Percentiles rank a stretch among this genome's conserved stretches.
Evolutionary conservation across 2,888 invertebrate species (phyloP).

Genomic region (Trachelus troglodyta): DNA sequence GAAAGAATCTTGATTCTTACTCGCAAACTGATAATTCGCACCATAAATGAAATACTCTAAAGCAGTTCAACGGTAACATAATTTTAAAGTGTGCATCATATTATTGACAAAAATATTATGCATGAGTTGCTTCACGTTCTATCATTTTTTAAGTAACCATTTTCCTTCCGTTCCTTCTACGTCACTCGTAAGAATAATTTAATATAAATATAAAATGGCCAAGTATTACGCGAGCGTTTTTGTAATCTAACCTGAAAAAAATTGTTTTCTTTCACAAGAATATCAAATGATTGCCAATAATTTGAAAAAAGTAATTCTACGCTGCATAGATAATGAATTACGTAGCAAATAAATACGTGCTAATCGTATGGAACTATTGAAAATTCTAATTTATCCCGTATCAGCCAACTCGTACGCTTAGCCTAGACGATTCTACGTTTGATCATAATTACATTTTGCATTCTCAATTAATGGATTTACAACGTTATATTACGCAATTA

Average conservation of each 20-base stretch:
- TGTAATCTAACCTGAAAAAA: background rate
- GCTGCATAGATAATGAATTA: too few relatives aligned
- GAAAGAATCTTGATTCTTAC: background rate
- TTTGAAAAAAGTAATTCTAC: background rate
- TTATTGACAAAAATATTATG: background rate
- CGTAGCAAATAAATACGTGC: background rate
- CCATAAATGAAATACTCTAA: too few relatives aligned
- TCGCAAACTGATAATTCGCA: background rate
- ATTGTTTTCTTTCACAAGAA: background rate
- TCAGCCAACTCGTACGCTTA: constrained; percentile 15
- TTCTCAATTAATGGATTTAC: constrained; percentile 34
- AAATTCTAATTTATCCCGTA: background rate
- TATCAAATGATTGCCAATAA: background rate
- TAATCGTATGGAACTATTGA: background rate
- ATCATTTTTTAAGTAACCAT: too few relatives aligned
- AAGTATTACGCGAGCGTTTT: background rate
- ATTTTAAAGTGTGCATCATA: background rate
- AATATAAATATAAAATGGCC: background rate
- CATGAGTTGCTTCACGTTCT: too few relatives aligned
- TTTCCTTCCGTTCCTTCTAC: background rate
- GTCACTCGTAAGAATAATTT: background rate
- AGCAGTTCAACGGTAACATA: background rate
- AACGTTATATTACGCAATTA: constrained; percentile 28
- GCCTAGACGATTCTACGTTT: constrained; percentile 34
- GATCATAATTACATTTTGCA: constrained; percentile 44